Base-by-base conservation (phyloP, 2,888 invertebrate genomes). In the Ophraella communa region DNA sequence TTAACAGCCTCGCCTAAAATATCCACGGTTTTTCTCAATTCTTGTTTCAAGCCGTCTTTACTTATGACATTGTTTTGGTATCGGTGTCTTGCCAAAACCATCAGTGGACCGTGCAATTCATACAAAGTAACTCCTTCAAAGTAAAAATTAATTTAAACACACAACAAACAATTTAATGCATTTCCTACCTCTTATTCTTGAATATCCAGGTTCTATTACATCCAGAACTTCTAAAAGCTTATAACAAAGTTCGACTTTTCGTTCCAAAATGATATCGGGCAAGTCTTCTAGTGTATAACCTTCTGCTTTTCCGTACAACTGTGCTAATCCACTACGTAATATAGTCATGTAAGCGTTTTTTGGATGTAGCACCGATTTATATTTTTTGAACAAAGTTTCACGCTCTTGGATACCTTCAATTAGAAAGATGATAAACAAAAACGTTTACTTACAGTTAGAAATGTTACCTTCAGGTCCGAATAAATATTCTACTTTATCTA, bases 71-170 rank as follows among this genome's bases (percentile, higher is more conserved):
- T 87, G 0, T 85, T 84, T 49, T 85, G 85, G 75, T 87, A 91
- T 64, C 87, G 86, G 70, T 85, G 89, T 71, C 88, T 87, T 0
- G 92, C 90, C 67, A 92, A 75, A 71, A 90, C 85, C 79, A 93
- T 87, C 7, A 93, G 76, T 0, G 93, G 92, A 0, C 91, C 91
- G 76, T 94, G 93, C 11, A 94, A 81, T 79, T 95, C 94, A 77
- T 93, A 94, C 21, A 93, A 79, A 74, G 90, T 88, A 84, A 92
- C 87, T 10, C 91, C 93, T 87, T n/a, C n/a, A n/a, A n/a, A n/a
- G n/a, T n/a, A n/a, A n/a, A n/a, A n/a, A n/a, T n/a, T n/a, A n/a
- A n/a, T n/a, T n/a, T n/a, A n/a, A n/a, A n/a, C n/a, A n/a, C n/a
- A n/a, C n/a, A n/a, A n/a, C n/a, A n/a, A n/a, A n/a, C n/a, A n/a